Percentiles rank a stretch among this genome's conserved stretches.
Conservation (phyloP, 2,113 vertebrate genomes). For the Corythaixoides concolor region DNA sequence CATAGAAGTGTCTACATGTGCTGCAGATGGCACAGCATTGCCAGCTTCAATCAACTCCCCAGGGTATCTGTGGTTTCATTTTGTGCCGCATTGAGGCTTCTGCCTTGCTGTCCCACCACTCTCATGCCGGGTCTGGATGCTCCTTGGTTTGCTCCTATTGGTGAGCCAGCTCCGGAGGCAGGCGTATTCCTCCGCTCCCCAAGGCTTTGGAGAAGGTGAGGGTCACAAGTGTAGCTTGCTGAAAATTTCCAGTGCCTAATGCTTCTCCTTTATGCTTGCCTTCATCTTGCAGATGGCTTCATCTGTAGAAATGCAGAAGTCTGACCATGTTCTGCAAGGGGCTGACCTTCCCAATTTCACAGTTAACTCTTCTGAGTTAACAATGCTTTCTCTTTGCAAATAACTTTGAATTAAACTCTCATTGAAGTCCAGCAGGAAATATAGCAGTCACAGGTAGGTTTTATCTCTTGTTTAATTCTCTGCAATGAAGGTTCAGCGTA, state of each 20-base stretch:
- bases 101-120: not conserved
- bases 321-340: rapidly evolving
- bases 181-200: rapidly evolving
- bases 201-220: not conserved
- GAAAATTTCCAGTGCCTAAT: not conserved
- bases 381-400: not conserved
- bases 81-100: not conserved
- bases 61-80: not conserved
- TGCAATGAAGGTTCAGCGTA: not conserved
- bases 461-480: not conserved
- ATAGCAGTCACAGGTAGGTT: not conserved
- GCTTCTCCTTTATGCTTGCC: not conserved
- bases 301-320: not conserved
- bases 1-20: not conserved
- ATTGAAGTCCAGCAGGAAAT: not conserved
- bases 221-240: not conserved
- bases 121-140: not conserved
- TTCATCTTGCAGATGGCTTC: not conserved
- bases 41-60: not conserved
- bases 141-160: not conserved
- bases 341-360: not conserved
- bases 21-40: not conserved
- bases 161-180: not conserved
- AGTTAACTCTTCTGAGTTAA: not conserved
- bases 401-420: not conserved